A percentile compares a stretch with the other conserved stretches of the same genome.
Conservation (phyloP, 2,797 vertebrate species). For the Anguilla anguilla region DNA sequence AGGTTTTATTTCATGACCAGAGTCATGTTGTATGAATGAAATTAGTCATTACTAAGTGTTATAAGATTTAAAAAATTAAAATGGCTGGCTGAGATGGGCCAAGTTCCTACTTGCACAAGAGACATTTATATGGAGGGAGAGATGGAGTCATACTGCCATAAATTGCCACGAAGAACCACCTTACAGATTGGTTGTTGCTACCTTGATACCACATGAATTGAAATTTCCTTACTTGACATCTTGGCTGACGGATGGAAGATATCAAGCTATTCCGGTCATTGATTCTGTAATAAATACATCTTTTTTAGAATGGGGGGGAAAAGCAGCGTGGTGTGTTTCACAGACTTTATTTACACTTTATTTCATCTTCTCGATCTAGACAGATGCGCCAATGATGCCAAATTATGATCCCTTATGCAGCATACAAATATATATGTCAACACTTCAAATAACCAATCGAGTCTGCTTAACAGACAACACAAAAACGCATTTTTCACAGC, state of each 20-base stretch:
- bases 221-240: constrained; percentile 90
- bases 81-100: not conserved
- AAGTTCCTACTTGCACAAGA: not conserved
- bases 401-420: not conserved
- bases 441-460: not conserved
- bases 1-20: not conserved
- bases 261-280: constrained; percentile 47
- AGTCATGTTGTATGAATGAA: not conserved
- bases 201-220: constrained; percentile 17
- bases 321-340: not conserved
- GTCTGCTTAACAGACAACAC: not conserved
- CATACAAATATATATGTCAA: not conserved
- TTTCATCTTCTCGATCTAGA: not conserved
- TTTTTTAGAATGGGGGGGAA: constrained; percentile 25
- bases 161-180: not conserved
- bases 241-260: constrained; percentile 62
- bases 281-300: constrained; percentile 37
- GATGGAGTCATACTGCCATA: not conserved
- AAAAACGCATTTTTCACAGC: constrained; percentile 1
- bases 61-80: not conserved
- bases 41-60: not conserved
- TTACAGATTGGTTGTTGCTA: not conserved
- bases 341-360: too few species aligned
- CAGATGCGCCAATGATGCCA: constrained; percentile 25
- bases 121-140: not conserved